Evolutionary conservation across 2,797 vertebrate genomes (phyloP), one percentile per base, ranked within the genome.

Genomic region (Pteropus rufus): DNA sequence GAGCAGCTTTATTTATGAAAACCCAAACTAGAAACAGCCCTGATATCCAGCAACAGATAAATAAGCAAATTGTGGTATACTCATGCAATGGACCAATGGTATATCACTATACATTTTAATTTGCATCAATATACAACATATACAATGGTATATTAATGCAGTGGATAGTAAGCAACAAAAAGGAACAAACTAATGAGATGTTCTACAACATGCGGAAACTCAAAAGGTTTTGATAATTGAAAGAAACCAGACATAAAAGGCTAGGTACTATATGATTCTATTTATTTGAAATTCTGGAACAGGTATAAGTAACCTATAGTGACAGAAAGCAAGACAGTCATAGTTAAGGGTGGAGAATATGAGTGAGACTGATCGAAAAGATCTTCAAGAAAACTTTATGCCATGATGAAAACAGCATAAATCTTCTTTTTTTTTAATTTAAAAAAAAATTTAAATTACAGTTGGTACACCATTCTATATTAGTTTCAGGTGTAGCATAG

Each of bases 181-280:
- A 70, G 41, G 62, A 86, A 84, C 52, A 81, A 88, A 54, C 34
- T 36, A 93, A 16, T 75, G 24, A 56, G 41, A 70, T 9, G n/a
- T 83, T 69, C 58, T 64, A 87, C 21, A 75, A 46, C 3, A n/a
- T 15, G n/a, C 52, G 92, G 12, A 90, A 64, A 49, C 46, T 44
- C 76, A 92, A 64, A 93, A 84, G 87, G 14, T 49, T 49, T 49
- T 16, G 15, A 49, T 49, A 49, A 89, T 58, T 75, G 39, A 91
- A 93, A 89, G 75, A 90, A 96, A 34, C 5, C 34, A 90, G 21
- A 46, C 29, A 79, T 29, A 95, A 90, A 92, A 90, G n/a, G 19
- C 16, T 89, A 90, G 5, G 34, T 89, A 75, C 9, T 9, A 4
- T 86, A 39, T 62, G 8, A 52, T 79, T 73, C 19, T n/a, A 87